A percentile compares a stretch with the other conserved stretches of the same genome.
phyloP scores from a whole-genome alignment of 2,113 vertebrate species.

The Candoia aspera region DNA sequence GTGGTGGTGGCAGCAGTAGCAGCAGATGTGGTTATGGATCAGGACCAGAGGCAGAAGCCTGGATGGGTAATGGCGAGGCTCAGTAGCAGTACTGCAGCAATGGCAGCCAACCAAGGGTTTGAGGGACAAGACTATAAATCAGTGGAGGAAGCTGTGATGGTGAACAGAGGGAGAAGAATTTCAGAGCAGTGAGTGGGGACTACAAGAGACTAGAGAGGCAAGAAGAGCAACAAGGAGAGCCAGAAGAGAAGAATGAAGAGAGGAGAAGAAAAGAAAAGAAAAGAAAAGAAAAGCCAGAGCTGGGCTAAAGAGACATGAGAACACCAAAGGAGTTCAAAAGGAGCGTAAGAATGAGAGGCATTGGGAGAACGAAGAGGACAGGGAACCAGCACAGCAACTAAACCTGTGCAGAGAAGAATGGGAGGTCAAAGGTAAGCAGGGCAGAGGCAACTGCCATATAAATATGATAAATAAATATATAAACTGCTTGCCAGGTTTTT shows the following conservation, averaged over 20 bases:
- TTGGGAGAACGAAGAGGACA: too few relatives aligned
- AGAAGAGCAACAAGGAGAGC: background rate
- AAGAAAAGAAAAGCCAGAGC: background rate
- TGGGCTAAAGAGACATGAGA: background rate
- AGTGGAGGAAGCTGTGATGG: background rate
- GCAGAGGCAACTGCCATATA: too few relatives aligned
- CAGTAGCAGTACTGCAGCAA: background rate
- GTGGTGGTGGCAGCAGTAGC: background rate
- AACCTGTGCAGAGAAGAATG: too few relatives aligned
- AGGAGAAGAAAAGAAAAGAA: too few relatives aligned
- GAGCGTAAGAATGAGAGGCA: too few relatives aligned
- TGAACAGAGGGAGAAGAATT: background rate
- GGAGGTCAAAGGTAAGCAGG: too few relatives aligned
- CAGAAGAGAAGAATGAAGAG: background rate
- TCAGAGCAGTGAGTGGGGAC: background rate
- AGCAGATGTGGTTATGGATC: background rate
- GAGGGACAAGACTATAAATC: background rate
- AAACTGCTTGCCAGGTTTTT: too few relatives aligned
- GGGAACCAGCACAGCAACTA: too few relatives aligned
- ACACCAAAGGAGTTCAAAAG: too few relatives aligned
- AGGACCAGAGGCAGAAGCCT: background rate
- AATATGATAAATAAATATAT: too few relatives aligned
- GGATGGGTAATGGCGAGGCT: background rate
- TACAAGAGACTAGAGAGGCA: background rate
- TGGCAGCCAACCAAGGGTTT: background rate